Evolutionary conservation across 2,888 invertebrate genomes (phyloP), one percentile per base, ranked within the genome.

Genomic region (Apoda limacodes): DNA sequence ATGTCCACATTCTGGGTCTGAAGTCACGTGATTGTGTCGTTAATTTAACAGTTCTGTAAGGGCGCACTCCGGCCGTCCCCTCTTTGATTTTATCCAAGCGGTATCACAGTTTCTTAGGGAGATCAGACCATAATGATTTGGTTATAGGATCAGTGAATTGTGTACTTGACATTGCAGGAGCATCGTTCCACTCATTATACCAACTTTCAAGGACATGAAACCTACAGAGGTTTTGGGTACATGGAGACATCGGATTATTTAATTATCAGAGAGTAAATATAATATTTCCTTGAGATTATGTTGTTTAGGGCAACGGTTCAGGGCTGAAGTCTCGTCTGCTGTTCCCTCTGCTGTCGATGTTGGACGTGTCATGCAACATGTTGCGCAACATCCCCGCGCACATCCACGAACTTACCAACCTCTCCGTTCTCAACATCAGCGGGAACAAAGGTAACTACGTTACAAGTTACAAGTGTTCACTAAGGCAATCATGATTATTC

Each of bases 341-440:
- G 55, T 97, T 95, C 70, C 98, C 98, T 0, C 91, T 92, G 59
- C 84, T 99, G 32, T 95, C 95, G 3, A 95, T 96, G 90, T 67
- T 99, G 56, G 98, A 98, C 63, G 87, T 98, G 13, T 94, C 95
- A 46, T 90, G 92, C 62, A 99, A 99, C 74, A 82, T 71, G 45
- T 52, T 74, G 38, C 52, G 75, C 28, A 86, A 87, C 43, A 86
- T 99, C 21, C 95, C 97, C 1, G 72, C 87, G 0, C 90, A 91
- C 33, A 86, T 98, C 30, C 90, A 93, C 48, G 92, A 95, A 57
- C 83, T 98, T 3, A 84, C 83, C 36, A 92, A 93, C 61, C 82
- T 99, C 2, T 94, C 96, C n/a, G 96, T 98, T 21, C 82, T 98
- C 21, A 98, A 97, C 62, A 86, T 98, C 26, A 93, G 93, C 54